Percentiles rank a stretch among this genome's conserved stretches.
Evolutionary conservation across 2,797 vertebrate genomes (phyloP).

Genomic region (Sylvilagus floridanus): DNA sequence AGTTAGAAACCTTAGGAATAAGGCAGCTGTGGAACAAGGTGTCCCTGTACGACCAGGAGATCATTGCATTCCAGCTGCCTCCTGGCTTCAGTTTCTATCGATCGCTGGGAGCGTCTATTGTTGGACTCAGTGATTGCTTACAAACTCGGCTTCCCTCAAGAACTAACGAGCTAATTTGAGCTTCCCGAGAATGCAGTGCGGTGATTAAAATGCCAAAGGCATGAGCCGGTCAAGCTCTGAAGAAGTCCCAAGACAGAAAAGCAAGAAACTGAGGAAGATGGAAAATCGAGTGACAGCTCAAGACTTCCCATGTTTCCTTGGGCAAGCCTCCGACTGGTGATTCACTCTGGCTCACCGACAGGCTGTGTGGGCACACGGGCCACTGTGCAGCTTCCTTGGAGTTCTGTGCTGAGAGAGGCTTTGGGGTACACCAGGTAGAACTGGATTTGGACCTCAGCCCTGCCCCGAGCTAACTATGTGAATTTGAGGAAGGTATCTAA

Average conservation of each 20-base stretch:
- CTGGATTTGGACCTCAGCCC: neutral
- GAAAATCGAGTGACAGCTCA: neutral
- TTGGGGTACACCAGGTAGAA: neutral
- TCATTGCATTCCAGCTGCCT: neutral
- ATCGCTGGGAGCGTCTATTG: neutral
- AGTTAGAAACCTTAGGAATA: neutral
- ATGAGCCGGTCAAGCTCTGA: neutral
- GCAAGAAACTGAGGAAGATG: constrained; percentile 11
- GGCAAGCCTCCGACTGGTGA: neutral
- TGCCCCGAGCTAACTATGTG: neutral
- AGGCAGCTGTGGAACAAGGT: too few species aligned
- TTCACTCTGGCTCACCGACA: neutral
- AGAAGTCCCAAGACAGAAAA: constrained; percentile 49
- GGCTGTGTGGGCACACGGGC: neutral
- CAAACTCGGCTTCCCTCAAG: constrained; percentile 53
- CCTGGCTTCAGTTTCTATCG: constrained; percentile 30
- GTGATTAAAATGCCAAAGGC: constrained; percentile 72
- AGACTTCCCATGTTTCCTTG: neutral
- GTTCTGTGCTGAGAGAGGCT: neutral
- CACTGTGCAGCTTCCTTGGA: neutral
- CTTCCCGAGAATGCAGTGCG: constrained; percentile 39
- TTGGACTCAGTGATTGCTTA: constrained; percentile 25
- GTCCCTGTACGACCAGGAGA: neutral
- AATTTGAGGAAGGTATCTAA: neutral
- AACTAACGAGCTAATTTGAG: constrained; percentile 67